Base-by-base conservation (phyloP, 2,113 vertebrate genomes). In the Noctilio leporinus region DNA sequence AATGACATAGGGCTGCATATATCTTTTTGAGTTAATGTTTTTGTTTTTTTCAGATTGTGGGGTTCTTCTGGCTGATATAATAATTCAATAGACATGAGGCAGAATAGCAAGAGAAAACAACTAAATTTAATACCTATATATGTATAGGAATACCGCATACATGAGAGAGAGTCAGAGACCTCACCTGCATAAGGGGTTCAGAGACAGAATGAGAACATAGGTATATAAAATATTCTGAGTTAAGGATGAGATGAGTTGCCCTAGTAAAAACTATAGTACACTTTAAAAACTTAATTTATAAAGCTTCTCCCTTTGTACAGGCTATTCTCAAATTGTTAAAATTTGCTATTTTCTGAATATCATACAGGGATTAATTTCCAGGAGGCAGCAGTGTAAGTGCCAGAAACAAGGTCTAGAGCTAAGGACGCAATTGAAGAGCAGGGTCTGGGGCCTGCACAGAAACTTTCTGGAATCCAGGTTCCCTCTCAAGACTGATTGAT, bases 231-330 rank as follows among this genome's bases (percentile, higher is more conserved):
- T 30, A 76, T 51, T 49, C n/a, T 76, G 45, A n/a, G 10, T 10
- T 76, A 76, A 30, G 45, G 30, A 51, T 76, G 45, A 49, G 10
- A 17, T 49, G n/a, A 76, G 45, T 19, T 76, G 45, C 45, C 73
- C 33, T 76, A 51, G 17, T 17, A 76, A 85, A 45, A 77, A 77
- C 35, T 93, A 22, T 53, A 65, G 6, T 43, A 35, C 26, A 65
- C 88, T 89, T 78, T 49, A 67, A 64, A 64, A 95, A 72, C 73
- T 95, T 30, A 86, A 38, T 93, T 88, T 92, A 47, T 35, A 45
- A 93, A 72, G 4, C n/a, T 69, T 76, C 38, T 93, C 62, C 53
- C 43, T 40, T 80, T 53, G 5, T 59, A 78, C 28, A 94, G 7
- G 7, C 86, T 93, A 65, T 85, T 92, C 11, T 84, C 57, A 83